phyloP scores from a whole-genome alignment of 2,888 invertebrate genomes.

The Sceliomorpha sp. region DNA sequence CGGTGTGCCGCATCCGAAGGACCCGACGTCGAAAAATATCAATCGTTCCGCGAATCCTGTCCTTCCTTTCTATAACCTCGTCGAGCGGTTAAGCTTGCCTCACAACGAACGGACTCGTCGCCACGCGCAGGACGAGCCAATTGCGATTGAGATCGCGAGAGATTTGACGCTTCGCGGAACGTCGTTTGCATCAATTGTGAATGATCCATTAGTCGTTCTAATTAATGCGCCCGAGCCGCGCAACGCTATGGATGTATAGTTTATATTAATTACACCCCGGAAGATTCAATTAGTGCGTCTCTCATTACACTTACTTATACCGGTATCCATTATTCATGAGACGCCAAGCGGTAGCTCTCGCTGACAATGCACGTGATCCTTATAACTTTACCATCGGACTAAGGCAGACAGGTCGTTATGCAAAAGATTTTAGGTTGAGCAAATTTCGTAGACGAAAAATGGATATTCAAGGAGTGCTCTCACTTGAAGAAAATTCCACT shows the following conservation, averaged over 20 bases:
- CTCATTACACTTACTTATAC: constrained; percentile 77
- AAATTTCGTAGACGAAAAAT: constrained; percentile 6
- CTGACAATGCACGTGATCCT: constrained; percentile 69
- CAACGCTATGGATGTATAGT: constrained; percentile 67
- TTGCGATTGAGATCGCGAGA: no score
- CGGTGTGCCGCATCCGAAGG: constrained; percentile 30
- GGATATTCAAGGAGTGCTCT: constrained; percentile 6
- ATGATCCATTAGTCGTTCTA: constrained; percentile 57
- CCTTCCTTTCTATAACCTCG: no score
- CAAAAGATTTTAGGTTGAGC: constrained; percentile 26
- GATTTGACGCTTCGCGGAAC: no score
- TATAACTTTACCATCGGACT: constrained; percentile 54
- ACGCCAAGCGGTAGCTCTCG: constrained; percentile 60
- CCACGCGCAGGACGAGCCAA: no score
- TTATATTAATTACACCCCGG: constrained; percentile 78
- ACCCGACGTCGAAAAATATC: constrained; percentile 56
- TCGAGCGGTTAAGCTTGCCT: no score
- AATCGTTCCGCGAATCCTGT: constrained; percentile 26
- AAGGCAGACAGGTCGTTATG: constrained; percentile 38
- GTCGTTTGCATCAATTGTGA: constrained; percentile 50
- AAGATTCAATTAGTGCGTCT: constrained; percentile 79
- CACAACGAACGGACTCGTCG: no score
- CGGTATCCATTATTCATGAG: constrained; percentile 76
- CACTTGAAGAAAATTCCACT: no score
- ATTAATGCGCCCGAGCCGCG: constrained; percentile 68